These are phyloP conservation scores for Chrysodeixis includens DNA, from an alignment of 2,888 invertebrate genomes.

Conservation along the genomic window DNA sequence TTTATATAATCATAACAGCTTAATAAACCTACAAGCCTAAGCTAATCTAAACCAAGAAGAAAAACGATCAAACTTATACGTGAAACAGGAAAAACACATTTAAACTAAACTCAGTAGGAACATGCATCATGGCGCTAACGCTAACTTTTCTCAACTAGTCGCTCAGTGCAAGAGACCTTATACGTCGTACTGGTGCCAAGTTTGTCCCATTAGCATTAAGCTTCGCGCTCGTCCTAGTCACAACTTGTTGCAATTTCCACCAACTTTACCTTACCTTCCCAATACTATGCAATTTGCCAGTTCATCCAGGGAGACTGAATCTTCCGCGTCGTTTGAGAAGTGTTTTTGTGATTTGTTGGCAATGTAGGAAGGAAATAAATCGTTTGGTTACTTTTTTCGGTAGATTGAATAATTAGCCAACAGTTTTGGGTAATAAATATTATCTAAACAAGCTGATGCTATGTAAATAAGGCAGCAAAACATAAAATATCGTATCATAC, in stretches of 20 bases:
- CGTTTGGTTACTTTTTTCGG: background rate
- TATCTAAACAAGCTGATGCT: no score
- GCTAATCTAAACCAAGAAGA: background rate
- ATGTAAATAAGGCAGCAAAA: no score
- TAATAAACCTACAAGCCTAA: background rate
- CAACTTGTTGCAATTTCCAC: conserved; percentile 76
- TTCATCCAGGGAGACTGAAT: conserved; percentile 55
- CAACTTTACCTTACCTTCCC: conserved; percentile 60
- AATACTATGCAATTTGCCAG: conserved; percentile 64
- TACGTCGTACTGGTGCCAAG: conserved; percentile 59
- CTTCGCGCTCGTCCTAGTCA: conserved; percentile 62
- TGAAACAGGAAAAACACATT: conserved; percentile 11
- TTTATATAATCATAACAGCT: no score
- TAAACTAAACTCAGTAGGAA: conserved; percentile 29
- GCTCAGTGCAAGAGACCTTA: conserved; percentile 45
- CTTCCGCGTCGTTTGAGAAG: conserved; percentile 29
- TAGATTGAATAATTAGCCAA: no score
- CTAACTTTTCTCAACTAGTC: conserved; percentile 56
- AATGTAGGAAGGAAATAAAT: background rate
- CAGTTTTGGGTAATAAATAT: no score
- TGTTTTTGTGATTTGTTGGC: conserved; percentile 10
- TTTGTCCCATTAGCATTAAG: conserved; percentile 73
- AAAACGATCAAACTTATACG: background rate
- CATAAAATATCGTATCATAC: no score
- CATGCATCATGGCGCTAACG: conserved; percentile 33